A percentile compares a stretch with the other conserved stretches of the same genome.
Evolutionary conservation across 2,888 invertebrate genomes (phyloP).

Genomic region (Agrotis clavis): DNA sequence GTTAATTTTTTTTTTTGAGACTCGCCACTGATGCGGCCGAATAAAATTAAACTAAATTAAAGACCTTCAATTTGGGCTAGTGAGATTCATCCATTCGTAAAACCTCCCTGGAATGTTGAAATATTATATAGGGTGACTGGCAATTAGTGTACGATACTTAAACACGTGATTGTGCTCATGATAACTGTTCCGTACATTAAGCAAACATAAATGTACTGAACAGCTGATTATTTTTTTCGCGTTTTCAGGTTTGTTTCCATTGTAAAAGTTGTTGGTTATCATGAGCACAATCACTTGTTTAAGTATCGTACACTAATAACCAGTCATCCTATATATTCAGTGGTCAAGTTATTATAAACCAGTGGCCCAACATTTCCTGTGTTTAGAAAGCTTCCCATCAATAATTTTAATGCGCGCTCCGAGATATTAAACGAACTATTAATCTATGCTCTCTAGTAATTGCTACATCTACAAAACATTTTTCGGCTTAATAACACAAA

Average conservation of each 20-base stretch:
- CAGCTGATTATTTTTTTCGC: too few relatives aligned
- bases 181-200: too few relatives aligned
- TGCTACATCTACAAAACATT: constrained; percentile 52
- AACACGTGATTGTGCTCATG: too few relatives aligned
- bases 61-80: background rate
- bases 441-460: constrained; percentile 46
- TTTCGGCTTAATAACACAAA: constrained; percentile 66
- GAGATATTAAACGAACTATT: constrained; percentile 51
- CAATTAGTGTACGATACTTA: too few relatives aligned
- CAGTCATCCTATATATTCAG: too few relatives aligned
- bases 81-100: constrained; percentile 6
- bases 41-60: background rate
- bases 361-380: constrained; percentile 16
- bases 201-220: too few relatives aligned
- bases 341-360: constrained; percentile 34
- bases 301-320: too few relatives aligned
- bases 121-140: too few relatives aligned
- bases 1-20: constrained; percentile 16
- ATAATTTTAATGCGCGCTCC: constrained; percentile 47
- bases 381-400: constrained; percentile 33
- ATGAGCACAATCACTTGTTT: too few relatives aligned
- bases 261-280: too few relatives aligned
- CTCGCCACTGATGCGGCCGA: background rate
- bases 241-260: too few relatives aligned
- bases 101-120: constrained; percentile 21